Evolutionary conservation across 2,113 vertebrate species (phyloP), one percentile per base, ranked within the genome.

Genomic region (Spheniscus mendiculus): DNA sequence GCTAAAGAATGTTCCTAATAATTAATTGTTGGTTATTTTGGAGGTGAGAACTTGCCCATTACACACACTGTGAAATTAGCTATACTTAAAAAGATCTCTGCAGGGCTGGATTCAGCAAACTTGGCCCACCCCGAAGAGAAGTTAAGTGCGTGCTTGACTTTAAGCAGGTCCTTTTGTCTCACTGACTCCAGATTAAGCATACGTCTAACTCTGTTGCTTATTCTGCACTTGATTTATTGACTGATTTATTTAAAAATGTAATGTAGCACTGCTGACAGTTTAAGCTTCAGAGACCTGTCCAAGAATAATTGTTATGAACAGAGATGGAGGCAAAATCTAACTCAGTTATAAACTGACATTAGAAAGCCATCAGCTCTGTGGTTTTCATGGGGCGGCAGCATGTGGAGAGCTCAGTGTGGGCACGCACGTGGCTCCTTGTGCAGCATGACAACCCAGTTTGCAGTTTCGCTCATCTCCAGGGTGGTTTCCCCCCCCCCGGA

Each of bases 371-470:
- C 71, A 61, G 74, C 38, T 62, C 40, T 5, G 50, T 1, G 1
- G 50, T 34, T 82, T 66, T 63, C 55, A 38, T 6, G 42, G 49
- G 49, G 25, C 0, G 2, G 62, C 34, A n/a, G 45, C 19, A 7
- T 2, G 32, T 0, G 18, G 49, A n/a, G 26, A 5, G 25, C 52
- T 38, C 42, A 10, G 38, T 0, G 1, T 16, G 66, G 61, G 59
- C 59, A 45, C 2, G 1, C 47, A 14, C 1, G 5, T 23, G 36
- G 22, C 49, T 62, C n/a, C 34, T 61, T 3, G 0, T 15, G 56
- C 55, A 62, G 67, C 50, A 34, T 40, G 61, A 13, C 61, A 69
- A 9, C n/a, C 16, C 0, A 3, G 1, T 58, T 19, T 32, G 40
- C 25, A 9, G 45, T 38, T 70, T 26, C 3, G 5, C 14, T 9